phyloP scores from a whole-genome alignment of 2,888 invertebrate species.

The Troglohyphantes excavatus region DNA sequence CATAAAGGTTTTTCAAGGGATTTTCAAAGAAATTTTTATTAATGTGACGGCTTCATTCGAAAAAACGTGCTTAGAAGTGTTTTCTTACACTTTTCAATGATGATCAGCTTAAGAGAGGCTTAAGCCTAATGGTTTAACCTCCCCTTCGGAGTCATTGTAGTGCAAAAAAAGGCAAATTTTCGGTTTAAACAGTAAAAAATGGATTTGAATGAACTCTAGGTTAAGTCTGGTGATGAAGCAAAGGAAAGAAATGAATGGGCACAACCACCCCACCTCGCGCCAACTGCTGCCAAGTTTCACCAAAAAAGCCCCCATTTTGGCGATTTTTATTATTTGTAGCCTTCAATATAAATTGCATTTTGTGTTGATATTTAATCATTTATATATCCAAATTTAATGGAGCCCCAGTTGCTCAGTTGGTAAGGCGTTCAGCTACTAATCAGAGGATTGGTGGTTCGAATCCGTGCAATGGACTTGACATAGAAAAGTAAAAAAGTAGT shows the following conservation, averaged over 20 bases:
- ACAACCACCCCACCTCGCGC: too few relatives aligned
- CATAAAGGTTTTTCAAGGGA: neutral
- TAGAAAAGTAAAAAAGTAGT: too few relatives aligned
- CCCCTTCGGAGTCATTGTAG: neutral
- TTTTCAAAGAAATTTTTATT: neutral
- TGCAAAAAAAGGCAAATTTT: neutral
- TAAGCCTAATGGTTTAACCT: constrained; percentile 16
- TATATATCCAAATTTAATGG: too few relatives aligned
- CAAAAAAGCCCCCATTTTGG: too few relatives aligned
- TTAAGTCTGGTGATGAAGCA: neutral
- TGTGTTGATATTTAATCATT: too few relatives aligned
- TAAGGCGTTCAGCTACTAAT: too few relatives aligned
- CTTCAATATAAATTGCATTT: too few relatives aligned
- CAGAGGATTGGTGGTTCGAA: too few relatives aligned
- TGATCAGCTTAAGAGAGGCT: constrained; percentile 21
- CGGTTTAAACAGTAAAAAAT: neutral
- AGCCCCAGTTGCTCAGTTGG: too few relatives aligned
- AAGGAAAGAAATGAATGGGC: neutral
- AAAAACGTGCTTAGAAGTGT: neutral
- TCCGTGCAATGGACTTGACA: too few relatives aligned
- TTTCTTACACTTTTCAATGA: constrained; percentile 30
- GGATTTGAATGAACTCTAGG: neutral
- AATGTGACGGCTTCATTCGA: constrained; percentile 26
- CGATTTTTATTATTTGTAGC: too few relatives aligned
- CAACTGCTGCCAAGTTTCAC: too few relatives aligned